A percentile compares a stretch with the other conserved stretches of the same genome.
These are phyloP conservation scores for Micropoecilia bifurca DNA, from an alignment of 2,797 vertebrate genomes.

Conservation along the genomic window DNA sequence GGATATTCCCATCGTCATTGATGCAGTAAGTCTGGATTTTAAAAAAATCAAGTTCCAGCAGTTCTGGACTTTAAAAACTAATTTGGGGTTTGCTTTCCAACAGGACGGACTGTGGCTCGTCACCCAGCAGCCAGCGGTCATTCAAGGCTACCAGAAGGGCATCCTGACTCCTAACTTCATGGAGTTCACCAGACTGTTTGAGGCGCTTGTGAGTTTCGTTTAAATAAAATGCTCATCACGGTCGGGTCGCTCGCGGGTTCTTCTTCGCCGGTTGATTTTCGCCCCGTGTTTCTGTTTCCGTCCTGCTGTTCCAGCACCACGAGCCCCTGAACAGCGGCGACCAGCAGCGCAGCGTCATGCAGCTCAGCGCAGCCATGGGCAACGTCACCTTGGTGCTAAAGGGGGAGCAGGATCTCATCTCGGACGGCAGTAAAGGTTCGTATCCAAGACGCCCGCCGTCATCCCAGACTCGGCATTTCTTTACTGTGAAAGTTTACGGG, in stretches of 20 bases:
- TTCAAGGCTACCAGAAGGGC: conserved; percentile 92
- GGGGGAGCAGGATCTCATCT: conserved; percentile 93
- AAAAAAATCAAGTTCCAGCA: conserved; percentile 18
- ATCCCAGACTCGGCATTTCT: not conserved
- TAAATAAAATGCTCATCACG: not conserved
- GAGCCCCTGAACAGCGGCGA: conserved; percentile 85
- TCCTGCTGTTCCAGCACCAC: conserved; percentile 81
- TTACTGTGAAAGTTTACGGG: not conserved
- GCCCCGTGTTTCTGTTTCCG: conserved; percentile 1
- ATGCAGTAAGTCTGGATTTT: conserved; percentile 87
- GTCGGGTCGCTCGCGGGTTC: not conserved
- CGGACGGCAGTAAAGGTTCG: conserved; percentile 92
- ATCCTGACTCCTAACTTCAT: conserved; percentile 95
- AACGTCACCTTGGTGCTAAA: conserved; percentile 94
- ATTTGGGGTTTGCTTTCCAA: conserved; percentile 17
- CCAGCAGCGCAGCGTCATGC: conserved; percentile 83
- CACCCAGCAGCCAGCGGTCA: conserved; percentile 90
- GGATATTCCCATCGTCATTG: conserved; percentile 93
- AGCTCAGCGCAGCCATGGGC: conserved; percentile 93
- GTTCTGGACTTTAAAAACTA: conserved; percentile 20
- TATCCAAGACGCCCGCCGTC: conserved; percentile 12
- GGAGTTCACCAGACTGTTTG: conserved; percentile 93
- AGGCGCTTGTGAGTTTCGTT: conserved; percentile 88
- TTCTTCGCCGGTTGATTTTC: not conserved
- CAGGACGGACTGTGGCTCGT: conserved; percentile 98